Evolutionary conservation across 2,113 vertebrate genomes (phyloP), one percentile per base, ranked within the genome.

Genomic region (Dipodomys spectabilis): DNA sequence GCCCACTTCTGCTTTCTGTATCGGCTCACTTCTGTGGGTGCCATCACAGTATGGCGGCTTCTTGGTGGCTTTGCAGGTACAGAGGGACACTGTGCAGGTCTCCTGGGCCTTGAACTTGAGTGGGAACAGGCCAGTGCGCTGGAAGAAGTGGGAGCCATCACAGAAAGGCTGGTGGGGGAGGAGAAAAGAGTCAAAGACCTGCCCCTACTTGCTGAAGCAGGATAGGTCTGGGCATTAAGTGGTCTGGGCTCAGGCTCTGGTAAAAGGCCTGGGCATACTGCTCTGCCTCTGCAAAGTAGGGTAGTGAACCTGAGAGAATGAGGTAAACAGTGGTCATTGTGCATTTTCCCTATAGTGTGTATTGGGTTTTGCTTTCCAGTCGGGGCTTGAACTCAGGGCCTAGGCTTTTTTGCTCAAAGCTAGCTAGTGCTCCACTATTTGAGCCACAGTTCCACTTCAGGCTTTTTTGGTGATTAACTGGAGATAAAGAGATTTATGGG

Each of bases 1-100:
- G 13, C 97, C 96, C 83, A 78, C 22, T 77, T 77, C 95, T 13
- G 96, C 91, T 64, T 88, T 96, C 28, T 89, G 96, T 1, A 98
- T 93, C 2, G 91, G 97, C 65, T 97, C 97, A 30, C 96, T 97
- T 64, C 96, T 98, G 95, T 99, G 99, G 27, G 98, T 98, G 23
- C 99, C 98, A 1, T 99, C 99, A 0, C 99, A 99, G 96, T 98
- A 99, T 0, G 99, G 99, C 4, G 98, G 95, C 4, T 72, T 97
- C 86, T 95, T 96, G 10, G 98, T 99, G 83, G 97, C 98, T 75
- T 99, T 99, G 93, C 99, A 99, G 79, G 98, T 98, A 0, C 99
- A 99, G 3, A 99, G 98, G 97, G 95, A 78, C n/a, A 97, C 97
- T 0, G 10, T 79, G 39, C 68, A 32, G 28, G 97, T 97, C 95